phyloP scores from a whole-genome alignment of 2,888 invertebrate species.

The Xanthia togata region DNA sequence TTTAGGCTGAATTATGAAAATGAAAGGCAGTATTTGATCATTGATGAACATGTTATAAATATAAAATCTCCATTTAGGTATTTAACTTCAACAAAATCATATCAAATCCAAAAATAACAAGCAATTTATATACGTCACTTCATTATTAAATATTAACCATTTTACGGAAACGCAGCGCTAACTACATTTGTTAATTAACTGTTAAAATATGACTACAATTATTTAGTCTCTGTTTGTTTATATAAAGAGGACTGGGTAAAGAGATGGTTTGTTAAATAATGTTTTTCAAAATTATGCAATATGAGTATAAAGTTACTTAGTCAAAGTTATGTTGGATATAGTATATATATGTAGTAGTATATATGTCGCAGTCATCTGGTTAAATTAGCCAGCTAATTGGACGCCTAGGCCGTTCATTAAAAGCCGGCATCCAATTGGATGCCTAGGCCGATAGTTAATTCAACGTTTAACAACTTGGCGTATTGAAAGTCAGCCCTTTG shows the following conservation, averaged over 20 bases:
- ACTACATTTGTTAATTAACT: slow-evolving; percentile 40
- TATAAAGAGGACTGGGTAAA: slow-evolving; percentile 31
- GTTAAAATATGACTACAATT: slow-evolving; percentile 43
- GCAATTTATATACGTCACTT: slow-evolving; percentile 9
- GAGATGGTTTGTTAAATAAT: slow-evolving; percentile 8
- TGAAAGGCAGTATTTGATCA: not conserved
- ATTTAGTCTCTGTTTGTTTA: slow-evolving; percentile 19
- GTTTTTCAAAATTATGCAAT: slow-evolving; percentile 13
- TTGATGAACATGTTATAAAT: not conserved
- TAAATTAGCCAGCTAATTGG: too few relatives aligned
- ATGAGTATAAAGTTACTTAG: not conserved
- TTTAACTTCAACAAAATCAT: not conserved
- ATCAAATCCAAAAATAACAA: not conserved
- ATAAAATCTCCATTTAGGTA: not conserved
- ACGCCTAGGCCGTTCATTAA: too few relatives aligned
- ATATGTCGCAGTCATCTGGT: too few relatives aligned
- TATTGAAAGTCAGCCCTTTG: too few relatives aligned
- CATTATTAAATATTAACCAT: slow-evolving; percentile 20
- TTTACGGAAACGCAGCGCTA: slow-evolving; percentile 12
- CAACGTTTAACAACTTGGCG: too few relatives aligned
- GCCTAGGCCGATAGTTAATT: too few relatives aligned
- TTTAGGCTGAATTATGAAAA: not conserved
- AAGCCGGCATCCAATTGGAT: too few relatives aligned
- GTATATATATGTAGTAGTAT: too few relatives aligned
- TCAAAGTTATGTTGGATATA: not conserved